Evolutionary conservation across 2,888 invertebrate species (phyloP).

Genomic region (Molanna angustata): DNA sequence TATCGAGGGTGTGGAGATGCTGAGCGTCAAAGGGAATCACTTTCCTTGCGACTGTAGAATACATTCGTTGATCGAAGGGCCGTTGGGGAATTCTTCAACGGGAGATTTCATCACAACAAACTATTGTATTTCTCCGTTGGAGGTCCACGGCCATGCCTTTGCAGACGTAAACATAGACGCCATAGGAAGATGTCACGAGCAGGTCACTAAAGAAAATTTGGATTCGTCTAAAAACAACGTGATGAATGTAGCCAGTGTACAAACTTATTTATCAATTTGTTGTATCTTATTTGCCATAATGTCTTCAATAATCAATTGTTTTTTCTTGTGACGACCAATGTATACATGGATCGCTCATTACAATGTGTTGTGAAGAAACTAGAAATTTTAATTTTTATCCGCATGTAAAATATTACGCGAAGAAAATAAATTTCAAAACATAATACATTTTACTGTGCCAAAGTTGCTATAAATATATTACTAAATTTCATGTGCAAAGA

Average conservation of each 20-base stretch:
- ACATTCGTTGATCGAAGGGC: constrained; percentile 72
- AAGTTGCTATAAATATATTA: no score
- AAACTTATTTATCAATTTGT: constrained; percentile 12
- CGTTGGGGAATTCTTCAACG: constrained; percentile 65
- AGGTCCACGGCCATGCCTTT: constrained; percentile 76
- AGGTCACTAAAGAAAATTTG: constrained; percentile 63
- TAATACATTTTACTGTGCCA: no score
- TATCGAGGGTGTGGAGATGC: constrained; percentile 67
- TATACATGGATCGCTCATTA: not conserved
- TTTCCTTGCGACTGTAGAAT: constrained; percentile 86
- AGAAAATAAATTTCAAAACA: no score
- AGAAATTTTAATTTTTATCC: no score
- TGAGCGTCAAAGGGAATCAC: constrained; percentile 75
- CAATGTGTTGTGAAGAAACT: not conserved
- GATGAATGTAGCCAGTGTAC: constrained; percentile 12
- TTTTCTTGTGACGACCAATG: constrained; percentile 19
- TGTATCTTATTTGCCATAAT: constrained; percentile 9
- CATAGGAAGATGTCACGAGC: constrained; percentile 67
- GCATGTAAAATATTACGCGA: no score
- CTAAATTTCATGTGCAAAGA: no score
- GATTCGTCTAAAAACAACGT: constrained; percentile 46
- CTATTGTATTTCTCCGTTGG: constrained; percentile 82
- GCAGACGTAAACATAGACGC: constrained; percentile 63
- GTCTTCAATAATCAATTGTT: constrained; percentile 7
- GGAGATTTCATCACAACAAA: constrained; percentile 70